These are phyloP conservation scores for Dreissena polymorpha DNA, from an alignment of 1,140 invertebrate genomes.

Conservation along the genomic window DNA sequence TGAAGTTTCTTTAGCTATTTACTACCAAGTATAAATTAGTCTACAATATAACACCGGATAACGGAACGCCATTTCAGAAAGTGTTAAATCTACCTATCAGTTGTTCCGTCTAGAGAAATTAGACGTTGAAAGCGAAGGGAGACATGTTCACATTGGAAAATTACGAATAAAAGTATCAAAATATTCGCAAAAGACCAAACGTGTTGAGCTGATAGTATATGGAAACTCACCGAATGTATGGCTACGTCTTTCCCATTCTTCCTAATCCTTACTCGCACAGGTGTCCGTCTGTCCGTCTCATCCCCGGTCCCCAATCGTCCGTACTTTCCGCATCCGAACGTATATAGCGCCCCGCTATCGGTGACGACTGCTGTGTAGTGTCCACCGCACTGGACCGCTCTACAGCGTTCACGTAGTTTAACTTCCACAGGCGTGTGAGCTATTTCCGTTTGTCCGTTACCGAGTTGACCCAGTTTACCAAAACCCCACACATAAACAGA, in stretches of 20 bases:
- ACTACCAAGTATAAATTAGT: too few species aligned
- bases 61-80: too few species aligned
- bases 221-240: neutral
- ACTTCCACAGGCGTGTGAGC: constrained; percentile 30
- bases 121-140: too few species aligned
- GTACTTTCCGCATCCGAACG: constrained; percentile 64
- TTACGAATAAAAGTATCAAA: too few species aligned
- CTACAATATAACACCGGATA: too few species aligned
- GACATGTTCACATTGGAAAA: too few species aligned
- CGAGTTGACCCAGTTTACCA: constrained; percentile 63
- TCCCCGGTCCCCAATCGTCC: constrained; percentile 60
- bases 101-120: too few species aligned
- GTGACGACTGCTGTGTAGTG: constrained; percentile 56
- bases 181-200: too few species aligned
- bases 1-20: too few species aligned
- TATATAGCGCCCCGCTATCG: constrained; percentile 41
- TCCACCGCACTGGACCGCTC: constrained; percentile 46
- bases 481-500: constrained; percentile 59
- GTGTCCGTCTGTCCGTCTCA: constrained; percentile 28
- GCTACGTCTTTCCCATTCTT: neutral
- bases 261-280: neutral
- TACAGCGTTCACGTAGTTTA: neutral
- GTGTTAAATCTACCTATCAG: too few species aligned
- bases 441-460: constrained; percentile 51
- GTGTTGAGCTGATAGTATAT: too few species aligned